Conservation (phyloP, 2,888 invertebrate species). For the Nomada ruficornis region DNA sequence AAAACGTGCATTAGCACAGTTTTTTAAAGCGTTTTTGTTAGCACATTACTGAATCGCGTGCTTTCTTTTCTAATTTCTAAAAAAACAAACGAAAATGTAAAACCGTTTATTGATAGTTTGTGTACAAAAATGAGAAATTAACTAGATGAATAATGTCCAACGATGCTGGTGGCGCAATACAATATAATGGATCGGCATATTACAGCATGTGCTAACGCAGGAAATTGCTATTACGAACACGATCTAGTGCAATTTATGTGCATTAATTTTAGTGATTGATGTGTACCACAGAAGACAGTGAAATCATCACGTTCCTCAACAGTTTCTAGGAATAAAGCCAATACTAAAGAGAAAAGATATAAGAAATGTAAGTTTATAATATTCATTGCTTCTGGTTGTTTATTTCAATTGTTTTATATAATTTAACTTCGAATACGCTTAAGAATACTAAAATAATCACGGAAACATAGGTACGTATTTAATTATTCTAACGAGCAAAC, state of each 20-base stretch:
- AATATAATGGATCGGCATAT: constrained; percentile 9
- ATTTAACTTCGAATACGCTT: too few relatives aligned
- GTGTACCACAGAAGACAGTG: background rate
- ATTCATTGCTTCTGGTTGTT: background rate
- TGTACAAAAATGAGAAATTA: background rate
- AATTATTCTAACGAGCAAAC: too few relatives aligned
- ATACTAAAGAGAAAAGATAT: background rate
- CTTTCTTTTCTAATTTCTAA: too few relatives aligned
- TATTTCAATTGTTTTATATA: background rate
- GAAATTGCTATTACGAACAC: background rate
- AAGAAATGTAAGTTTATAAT: background rate
- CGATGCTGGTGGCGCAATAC: background rate
- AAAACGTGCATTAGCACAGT: too few relatives aligned
- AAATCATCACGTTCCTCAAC: background rate
- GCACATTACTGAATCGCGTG: too few relatives aligned
- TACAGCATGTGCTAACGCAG: background rate
- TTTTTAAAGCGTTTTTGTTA: too few relatives aligned
- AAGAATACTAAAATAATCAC: too few relatives aligned
- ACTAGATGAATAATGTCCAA: background rate
- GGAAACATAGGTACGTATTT: too few relatives aligned
- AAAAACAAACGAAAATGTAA: too few relatives aligned
- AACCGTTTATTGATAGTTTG: too few relatives aligned
- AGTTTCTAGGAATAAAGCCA: background rate
- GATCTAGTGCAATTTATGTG: constrained; percentile 18
- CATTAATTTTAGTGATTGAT: constrained; percentile 26